Evolutionary conservation across 2,797 vertebrate species (phyloP).

Genomic region (Siniperca scherzeri): DNA sequence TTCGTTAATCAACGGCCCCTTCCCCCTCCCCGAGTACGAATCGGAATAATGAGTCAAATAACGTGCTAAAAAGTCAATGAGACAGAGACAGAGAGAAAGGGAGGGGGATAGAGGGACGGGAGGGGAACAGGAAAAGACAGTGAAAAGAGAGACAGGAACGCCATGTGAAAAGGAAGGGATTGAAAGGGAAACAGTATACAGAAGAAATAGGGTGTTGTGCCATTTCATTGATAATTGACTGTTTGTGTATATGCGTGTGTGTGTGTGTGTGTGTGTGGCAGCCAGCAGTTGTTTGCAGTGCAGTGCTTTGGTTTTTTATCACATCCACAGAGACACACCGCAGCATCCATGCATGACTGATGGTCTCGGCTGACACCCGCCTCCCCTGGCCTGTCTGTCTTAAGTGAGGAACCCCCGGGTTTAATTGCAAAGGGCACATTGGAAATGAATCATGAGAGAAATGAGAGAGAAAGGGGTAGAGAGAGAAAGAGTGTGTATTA

Average conservation of each 20-base stretch:
- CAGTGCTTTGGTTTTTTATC: slow-evolving; percentile 70
- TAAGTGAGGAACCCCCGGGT: slow-evolving; percentile 72
- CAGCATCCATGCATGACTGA: slow-evolving; percentile 84
- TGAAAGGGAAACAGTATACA: slow-evolving; percentile 35
- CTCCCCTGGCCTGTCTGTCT: slow-evolving; percentile 76
- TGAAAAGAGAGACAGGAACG: slow-evolving; percentile 22
- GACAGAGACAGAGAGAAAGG: slow-evolving; percentile 85
- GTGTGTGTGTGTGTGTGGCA: slow-evolving; percentile 20
- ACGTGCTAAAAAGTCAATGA: slow-evolving; percentile 92
- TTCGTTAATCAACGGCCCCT: slow-evolving; percentile 87
- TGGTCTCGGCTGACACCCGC: slow-evolving; percentile 77
- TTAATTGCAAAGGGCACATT: slow-evolving; percentile 81
- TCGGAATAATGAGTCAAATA: slow-evolving; percentile 97
- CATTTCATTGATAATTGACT: slow-evolving; percentile 59
- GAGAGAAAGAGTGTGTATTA: not conserved
- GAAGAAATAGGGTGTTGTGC: slow-evolving; percentile 40
- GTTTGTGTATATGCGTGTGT: slow-evolving; percentile 25
- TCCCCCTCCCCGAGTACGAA: slow-evolving; percentile 85
- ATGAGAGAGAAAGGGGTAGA: slow-evolving; percentile 13
- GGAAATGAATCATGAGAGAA: slow-evolving; percentile 71
- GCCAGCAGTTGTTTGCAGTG: slow-evolving; percentile 70
- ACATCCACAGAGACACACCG: slow-evolving; percentile 66
- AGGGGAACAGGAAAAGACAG: slow-evolving; percentile 26
- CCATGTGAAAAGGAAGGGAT: slow-evolving; percentile 14
- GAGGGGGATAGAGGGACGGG: slow-evolving; percentile 71